A percentile compares a stretch with the other conserved stretches of the same genome.
Conservation (phyloP, 1,140 invertebrate species). For the Hirudo medicinalis region DNA sequence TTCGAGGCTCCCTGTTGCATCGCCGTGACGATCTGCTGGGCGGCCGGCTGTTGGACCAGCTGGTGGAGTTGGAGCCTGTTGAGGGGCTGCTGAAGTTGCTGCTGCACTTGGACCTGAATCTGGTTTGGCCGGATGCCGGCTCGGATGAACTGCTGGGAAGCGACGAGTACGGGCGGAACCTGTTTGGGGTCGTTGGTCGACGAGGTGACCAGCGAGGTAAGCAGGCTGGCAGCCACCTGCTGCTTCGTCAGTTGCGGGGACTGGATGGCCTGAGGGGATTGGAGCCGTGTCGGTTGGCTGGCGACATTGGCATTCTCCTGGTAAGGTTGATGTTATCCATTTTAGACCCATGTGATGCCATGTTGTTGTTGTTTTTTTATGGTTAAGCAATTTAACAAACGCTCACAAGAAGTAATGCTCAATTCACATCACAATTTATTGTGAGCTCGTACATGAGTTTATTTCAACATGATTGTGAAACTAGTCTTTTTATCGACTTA, state of each 20-base stretch:
- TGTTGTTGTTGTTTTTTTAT: no score
- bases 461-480: no score
- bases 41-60: slow-evolving; percentile 9
- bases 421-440: background rate
- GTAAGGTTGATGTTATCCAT: no score
- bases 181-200: no score
- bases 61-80: slow-evolving; percentile 9
- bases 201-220: no score
- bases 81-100: slow-evolving; percentile 4
- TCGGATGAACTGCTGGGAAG: background rate
- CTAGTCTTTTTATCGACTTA: no score
- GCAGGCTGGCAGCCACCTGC: background rate
- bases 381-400: no score
- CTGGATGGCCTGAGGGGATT: background rate
- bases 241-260: background rate
- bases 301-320: no score
- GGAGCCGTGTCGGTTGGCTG: background rate
- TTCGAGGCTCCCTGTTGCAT: background rate
- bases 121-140: slow-evolving; percentile 2
- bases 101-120: slow-evolving; percentile 3
- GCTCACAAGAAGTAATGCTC: no score
- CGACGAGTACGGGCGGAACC: no score
- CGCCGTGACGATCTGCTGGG: background rate
- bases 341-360: no score
- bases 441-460: no score